Percentiles rank a stretch among this genome's conserved stretches.
phyloP scores from a whole-genome alignment of 1,140 invertebrate genomes.

The Lineus longissimus region DNA sequence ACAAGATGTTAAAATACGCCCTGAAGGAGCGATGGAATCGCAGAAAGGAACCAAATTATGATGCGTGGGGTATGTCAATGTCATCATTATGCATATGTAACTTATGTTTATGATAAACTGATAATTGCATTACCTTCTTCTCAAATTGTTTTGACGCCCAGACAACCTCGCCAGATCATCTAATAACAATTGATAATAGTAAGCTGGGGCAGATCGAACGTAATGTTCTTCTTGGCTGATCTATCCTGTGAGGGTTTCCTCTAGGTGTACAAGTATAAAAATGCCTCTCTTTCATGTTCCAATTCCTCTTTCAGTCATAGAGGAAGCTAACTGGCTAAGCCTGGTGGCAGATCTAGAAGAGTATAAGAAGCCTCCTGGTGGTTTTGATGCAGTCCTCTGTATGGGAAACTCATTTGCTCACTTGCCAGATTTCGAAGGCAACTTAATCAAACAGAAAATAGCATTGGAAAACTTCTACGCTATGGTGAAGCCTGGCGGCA shows the following conservation, averaged over 20 bases:
- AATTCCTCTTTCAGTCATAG: conserved; percentile 40
- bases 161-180: not conserved
- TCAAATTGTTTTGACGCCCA: not conserved
- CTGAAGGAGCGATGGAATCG: conserved; percentile 78
- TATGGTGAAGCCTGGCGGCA: conserved; percentile 78
- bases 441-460: conserved; percentile 72
- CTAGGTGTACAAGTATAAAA: no score
- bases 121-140: not conserved
- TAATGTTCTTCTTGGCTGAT: no score
- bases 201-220: no score
- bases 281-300: no score
- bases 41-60: conserved; percentile 72
- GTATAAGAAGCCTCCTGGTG: conserved; percentile 32
- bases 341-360: conserved; percentile 58
- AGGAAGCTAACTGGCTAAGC: conserved; percentile 55
- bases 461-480: conserved; percentile 73
- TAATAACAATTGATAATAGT: no score
- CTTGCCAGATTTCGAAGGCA: conserved; percentile 71
- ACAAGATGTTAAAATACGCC: conserved; percentile 87
- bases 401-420: conserved; percentile 87
- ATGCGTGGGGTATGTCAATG: conserved; percentile 72
- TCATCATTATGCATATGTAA: no score
- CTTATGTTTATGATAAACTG: conserved; percentile 21
- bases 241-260: no score
- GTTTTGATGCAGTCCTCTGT: conserved; percentile 65